phyloP scores from a whole-genome alignment of 1,140 invertebrate genomes.

The Gryon sp. region DNA sequence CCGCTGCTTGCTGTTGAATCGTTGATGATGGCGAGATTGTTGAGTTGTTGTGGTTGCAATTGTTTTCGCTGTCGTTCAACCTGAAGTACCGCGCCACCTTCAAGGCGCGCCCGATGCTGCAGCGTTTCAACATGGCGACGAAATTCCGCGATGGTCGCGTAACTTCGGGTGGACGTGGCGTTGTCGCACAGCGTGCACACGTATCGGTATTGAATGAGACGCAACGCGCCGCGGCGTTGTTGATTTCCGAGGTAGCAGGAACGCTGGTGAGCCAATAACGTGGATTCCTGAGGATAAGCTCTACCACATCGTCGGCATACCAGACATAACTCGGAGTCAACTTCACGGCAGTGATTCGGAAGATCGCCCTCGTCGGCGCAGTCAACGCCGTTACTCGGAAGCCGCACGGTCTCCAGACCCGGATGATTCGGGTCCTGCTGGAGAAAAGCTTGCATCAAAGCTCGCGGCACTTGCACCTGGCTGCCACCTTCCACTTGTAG shows the following conservation, averaged over 20 bases:
- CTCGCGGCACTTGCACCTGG: slow-evolving; percentile 83
- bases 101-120: slow-evolving; percentile 77
- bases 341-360: slow-evolving; percentile 79
- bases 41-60: slow-evolving; percentile 61
- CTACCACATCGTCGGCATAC: slow-evolving; percentile 92
- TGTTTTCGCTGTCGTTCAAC: slow-evolving; percentile 68
- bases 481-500: slow-evolving; percentile 78
- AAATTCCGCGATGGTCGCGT: slow-evolving; percentile 82
- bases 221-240: slow-evolving; percentile 83
- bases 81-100: slow-evolving; percentile 61
- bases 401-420: slow-evolving; percentile 83
- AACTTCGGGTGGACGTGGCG: slow-evolving; percentile 79
- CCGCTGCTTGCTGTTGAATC: not conserved
- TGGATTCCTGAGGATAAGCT: slow-evolving; percentile 87
- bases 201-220: slow-evolving; percentile 84
- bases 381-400: slow-evolving; percentile 72
- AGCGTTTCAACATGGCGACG: slow-evolving; percentile 85
- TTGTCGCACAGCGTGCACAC: slow-evolving; percentile 85
- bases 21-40: not conserved
- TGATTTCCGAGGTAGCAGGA: slow-evolving; percentile 84
- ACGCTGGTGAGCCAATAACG: slow-evolving; percentile 86
- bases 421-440: slow-evolving; percentile 84
- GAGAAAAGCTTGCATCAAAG: slow-evolving; percentile 83
- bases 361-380: slow-evolving; percentile 75
- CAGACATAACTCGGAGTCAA: slow-evolving; percentile 89